Base-by-base conservation (phyloP, 2,797 vertebrate genomes). In the Chaunax sp. region DNA sequence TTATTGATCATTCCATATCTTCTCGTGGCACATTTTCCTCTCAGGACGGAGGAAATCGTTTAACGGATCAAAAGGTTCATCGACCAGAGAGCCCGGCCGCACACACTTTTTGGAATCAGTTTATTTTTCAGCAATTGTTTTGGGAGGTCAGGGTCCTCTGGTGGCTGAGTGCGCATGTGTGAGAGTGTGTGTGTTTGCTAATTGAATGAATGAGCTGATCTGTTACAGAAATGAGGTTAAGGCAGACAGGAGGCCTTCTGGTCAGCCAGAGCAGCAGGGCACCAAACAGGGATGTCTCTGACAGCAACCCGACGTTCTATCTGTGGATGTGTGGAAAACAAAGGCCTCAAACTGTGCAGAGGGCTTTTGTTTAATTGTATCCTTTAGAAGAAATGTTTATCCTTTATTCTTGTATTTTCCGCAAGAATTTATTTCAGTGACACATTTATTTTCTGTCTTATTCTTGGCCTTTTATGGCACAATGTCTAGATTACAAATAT, bases 151-250 rank as follows among this genome's bases (percentile, higher is more conserved):
- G 87, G 20, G 88, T 87, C 87, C 89, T 79, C 71, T 73, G 82
- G 85, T 86, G 72, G 60, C 72, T 64, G 40, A 11, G 58, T 37
- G 69, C 76, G 13, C 26, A 68, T 79, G 79, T 59, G 43, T 2
- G 51, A 53, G 68, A 9, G 69, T 64, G 63, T 67, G 56, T 56
- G 57, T 59, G 75, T 72, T 45, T 69, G 61, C 68, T 94, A 95
- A 96, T 96, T 90, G 76, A 94, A 95, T 96, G 90, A 93, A 77
- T 78, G 90, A 92, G 90, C 92, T 91, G 92, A 96, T 95, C 94
- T 93, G 91, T 94, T 87, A 83, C 49, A 81, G 83, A 94, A 96
- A 96, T 91, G 74, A 94, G 90, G 91, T 96, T 95, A 96, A 74
- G 12, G 61, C 62, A 62, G 93, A 93, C 94, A 93, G 91, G 86